phyloP scores from a whole-genome alignment of 1,140 invertebrate species.

The Lasioglossum albipes region DNA sequence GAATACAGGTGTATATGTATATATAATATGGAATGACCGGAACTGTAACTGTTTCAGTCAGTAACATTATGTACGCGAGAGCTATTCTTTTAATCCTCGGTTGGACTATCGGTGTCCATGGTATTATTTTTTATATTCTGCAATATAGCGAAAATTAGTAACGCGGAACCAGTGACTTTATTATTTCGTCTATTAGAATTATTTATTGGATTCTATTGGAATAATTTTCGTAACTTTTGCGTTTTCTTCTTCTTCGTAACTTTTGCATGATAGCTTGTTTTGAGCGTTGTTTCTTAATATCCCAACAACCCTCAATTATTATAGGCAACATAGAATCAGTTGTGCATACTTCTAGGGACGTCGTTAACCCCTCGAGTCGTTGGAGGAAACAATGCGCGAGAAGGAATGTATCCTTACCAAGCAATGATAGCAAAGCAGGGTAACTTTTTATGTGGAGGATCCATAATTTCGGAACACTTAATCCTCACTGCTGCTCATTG shows the following conservation, averaged over 20 bases:
- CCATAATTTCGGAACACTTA: background rate
- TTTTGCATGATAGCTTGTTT: no score
- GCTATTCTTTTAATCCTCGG: background rate
- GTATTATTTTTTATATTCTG: background rate
- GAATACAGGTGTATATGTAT: background rate
- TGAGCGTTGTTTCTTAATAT: no score
- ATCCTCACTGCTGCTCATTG: background rate
- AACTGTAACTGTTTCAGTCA: background rate
- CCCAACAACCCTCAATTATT: background rate
- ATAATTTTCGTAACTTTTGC: background rate
- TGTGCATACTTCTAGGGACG: background rate
- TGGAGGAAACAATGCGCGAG: background rate
- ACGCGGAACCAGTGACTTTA: no score
- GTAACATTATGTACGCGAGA: background rate
- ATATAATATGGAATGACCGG: background rate
- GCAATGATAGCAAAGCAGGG: accelerated
- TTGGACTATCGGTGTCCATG: background rate
- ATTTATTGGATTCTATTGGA: background rate
- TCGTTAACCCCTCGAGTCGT: background rate
- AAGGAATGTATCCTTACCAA: background rate
- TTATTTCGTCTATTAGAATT: background rate
- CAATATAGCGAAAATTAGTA: background rate
- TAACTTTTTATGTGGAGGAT: background rate
- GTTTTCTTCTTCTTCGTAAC: background rate
- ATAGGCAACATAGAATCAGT: background rate